A percentile compares a stretch with the other conserved stretches of the same genome.
These are phyloP conservation scores for Phylloscopus trochiloides DNA, from an alignment of 2,113 vertebrate species.

Conservation along the genomic window DNA sequence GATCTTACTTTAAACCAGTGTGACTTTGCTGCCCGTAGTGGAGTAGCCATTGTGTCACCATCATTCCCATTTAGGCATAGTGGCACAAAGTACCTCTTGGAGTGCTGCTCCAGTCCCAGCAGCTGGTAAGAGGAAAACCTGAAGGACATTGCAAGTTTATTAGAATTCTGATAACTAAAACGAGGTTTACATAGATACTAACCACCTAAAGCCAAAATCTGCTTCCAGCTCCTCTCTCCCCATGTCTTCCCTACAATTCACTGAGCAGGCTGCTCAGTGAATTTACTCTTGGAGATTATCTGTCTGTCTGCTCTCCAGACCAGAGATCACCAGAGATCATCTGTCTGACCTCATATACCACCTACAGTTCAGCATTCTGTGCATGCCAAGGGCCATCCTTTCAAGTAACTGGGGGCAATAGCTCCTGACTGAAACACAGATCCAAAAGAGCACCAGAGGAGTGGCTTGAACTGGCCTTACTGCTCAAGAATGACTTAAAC, in stretches of 20 bases:
- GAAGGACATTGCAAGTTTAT: not conserved
- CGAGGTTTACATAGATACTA: not conserved
- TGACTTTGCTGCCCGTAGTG: not conserved
- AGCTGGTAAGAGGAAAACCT: not conserved
- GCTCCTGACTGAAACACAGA: not conserved
- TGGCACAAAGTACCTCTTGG: not conserved
- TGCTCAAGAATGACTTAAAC: not conserved
- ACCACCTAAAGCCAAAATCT: not conserved
- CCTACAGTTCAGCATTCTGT: not conserved
- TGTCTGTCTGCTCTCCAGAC: not conserved
- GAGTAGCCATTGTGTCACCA: rapidly evolving
- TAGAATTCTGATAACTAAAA: not conserved
- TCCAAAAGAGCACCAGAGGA: rapidly evolving
- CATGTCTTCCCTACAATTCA: not conserved
- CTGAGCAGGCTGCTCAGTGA: not conserved
- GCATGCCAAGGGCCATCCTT: not conserved
- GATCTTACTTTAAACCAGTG: not conserved
- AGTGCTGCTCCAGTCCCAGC: not conserved
- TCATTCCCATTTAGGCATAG: not conserved
- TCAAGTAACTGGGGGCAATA: not conserved
- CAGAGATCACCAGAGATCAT: not conserved
- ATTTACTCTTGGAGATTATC: not conserved
- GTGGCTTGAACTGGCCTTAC: not conserved
- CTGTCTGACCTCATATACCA: not conserved
- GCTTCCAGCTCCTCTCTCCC: not conserved